These are phyloP conservation scores for Odontophorus gujanensis DNA, from an alignment of 2,113 vertebrate genomes.

Conservation along the genomic window DNA sequence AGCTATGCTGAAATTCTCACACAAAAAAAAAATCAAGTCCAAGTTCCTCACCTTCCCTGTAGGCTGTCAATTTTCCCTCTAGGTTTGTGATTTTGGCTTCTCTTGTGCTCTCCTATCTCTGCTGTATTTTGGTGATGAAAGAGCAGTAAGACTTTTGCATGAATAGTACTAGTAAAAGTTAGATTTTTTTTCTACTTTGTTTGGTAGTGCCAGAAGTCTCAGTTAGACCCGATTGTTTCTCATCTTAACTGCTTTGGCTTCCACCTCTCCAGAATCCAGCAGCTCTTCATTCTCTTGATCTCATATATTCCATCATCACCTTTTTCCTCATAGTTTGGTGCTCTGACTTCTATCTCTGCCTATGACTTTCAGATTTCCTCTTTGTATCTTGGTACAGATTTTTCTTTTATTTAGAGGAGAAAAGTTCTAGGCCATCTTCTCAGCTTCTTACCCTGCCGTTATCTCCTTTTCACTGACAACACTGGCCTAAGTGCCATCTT, in stretches of 20 bases:
- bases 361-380: not conserved
- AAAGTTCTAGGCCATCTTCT: not conserved
- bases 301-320: not conserved
- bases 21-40: not conserved
- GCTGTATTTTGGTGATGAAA: not conserved
- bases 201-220: not conserved
- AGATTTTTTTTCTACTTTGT: not conserved
- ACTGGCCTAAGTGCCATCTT: not conserved
- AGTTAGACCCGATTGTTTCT: not conserved
- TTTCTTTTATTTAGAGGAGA: not conserved
- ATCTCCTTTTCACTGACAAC: not conserved
- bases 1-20: not conserved
- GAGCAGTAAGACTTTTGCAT: not conserved
- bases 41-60: conserved; percentile 24
- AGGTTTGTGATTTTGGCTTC: not conserved
- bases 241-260: not conserved
- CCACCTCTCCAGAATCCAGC: not conserved
- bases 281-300: not conserved
- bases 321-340: not conserved
- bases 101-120: not conserved
- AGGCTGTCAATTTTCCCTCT: conserved; percentile 8
- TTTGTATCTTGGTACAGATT: not conserved
- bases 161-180: not conserved
- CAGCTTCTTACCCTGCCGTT: not conserved
- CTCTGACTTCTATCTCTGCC: not conserved